phyloP scores from a whole-genome alignment of 1,140 invertebrate genomes.

The Drosophila mauritiana region DNA sequence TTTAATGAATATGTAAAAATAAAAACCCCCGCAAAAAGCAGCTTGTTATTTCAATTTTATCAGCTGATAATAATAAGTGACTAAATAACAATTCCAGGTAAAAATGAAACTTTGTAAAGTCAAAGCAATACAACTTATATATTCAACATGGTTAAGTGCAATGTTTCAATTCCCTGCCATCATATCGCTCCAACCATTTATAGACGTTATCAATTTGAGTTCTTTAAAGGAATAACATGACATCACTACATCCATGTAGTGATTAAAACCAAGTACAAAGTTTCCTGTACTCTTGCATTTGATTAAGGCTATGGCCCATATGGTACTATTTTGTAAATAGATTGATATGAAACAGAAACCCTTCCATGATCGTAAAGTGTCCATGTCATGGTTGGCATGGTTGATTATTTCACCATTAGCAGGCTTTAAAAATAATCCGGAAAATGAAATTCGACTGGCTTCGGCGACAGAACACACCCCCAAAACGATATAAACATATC shows the following conservation, averaged over 20 bases:
- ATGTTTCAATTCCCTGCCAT: no score
- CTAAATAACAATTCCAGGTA: no score
- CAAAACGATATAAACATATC: background rate
- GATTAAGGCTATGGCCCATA: background rate
- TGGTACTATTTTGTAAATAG: background rate
- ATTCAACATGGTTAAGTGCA: no score
- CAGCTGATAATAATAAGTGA: background rate
- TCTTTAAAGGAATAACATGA: background rate
- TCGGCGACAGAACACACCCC: constrained; percentile 2
- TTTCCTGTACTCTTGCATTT: no score
- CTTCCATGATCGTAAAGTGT: background rate
- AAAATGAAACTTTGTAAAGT: no score
- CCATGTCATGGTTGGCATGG: background rate
- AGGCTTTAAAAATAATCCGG: constrained; percentile 1
- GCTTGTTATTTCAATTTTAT: background rate
- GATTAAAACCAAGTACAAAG: no score
- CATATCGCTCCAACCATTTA: no score
- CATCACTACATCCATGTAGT: no score
- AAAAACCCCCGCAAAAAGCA: background rate
- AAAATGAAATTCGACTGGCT: background rate
- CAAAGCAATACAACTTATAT: no score
- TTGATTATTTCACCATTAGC: background rate
- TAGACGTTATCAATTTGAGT: no score
- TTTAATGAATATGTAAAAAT: background rate
- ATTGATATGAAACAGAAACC: background rate